Evolutionary conservation across 1,140 invertebrate species (phyloP).

Genomic region (Hycleus phaleratus): DNA sequence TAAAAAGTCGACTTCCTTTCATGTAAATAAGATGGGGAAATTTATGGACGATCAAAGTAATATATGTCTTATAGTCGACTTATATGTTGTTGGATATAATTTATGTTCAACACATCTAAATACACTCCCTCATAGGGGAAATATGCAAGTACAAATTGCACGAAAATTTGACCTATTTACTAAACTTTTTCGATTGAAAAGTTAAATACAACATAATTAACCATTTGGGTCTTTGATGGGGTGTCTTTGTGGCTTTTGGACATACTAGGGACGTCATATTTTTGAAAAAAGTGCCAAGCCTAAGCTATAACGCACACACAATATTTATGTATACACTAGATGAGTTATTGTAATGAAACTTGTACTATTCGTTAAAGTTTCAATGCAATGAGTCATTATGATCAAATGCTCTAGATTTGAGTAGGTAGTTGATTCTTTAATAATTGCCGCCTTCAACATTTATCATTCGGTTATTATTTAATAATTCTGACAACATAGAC

Average conservation of each 20-base stretch:
- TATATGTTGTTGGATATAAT: conserved; percentile 4
- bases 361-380: conserved; percentile 12
- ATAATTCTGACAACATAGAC: not conserved
- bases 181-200: no score
- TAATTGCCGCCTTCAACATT: conserved; percentile 15
- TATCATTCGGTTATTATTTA: conserved; percentile 9
- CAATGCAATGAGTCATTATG: conserved; percentile 16
- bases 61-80: not conserved
- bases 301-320: no score
- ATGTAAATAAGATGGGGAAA: conserved; percentile 7
- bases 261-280: no score
- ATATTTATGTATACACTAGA: not conserved
- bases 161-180: no score
- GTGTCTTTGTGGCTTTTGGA: no score
- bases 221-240: no score
- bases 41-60: conserved; percentile 3
- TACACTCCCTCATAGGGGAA: no score
- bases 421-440: conserved; percentile 13
- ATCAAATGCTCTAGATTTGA: conserved; percentile 19
- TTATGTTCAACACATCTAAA: not conserved
- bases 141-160: no score
- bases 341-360: conserved; percentile 10
- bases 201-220: no score
- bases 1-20: conserved; percentile 2
- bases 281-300: no score